Conservation (phyloP, 2,888 invertebrate genomes). For the Apamea crenata region DNA sequence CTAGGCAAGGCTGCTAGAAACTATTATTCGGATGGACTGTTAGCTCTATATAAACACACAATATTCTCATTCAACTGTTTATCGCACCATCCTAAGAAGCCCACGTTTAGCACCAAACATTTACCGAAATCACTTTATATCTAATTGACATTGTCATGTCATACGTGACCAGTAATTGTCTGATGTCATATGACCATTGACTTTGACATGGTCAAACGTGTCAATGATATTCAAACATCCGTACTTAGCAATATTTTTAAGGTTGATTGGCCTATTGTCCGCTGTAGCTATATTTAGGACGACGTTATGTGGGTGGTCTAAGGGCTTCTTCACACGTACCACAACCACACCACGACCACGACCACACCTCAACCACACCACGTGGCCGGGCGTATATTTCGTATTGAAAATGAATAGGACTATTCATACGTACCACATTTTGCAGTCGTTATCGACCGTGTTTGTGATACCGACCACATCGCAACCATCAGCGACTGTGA, state of each 20-base stretch:
- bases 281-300: conserved; percentile 6
- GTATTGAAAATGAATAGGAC: too few relatives aligned
- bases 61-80: background rate
- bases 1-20: too few relatives aligned
- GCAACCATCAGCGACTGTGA: too few relatives aligned
- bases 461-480: too few relatives aligned
- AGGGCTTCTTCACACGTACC: too few relatives aligned
- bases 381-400: too few relatives aligned
- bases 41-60: too few relatives aligned
- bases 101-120: conserved; percentile 13
- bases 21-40: too few relatives aligned
- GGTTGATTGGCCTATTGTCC: conserved; percentile 41
- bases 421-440: too few relatives aligned
- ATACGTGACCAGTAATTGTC: conserved; percentile 35
- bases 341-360: too few relatives aligned
- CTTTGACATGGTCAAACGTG: conserved; percentile 49
- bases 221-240: conserved; percentile 44
- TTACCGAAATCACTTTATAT: conserved; percentile 18
- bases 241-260: background rate
- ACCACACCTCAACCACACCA: too few relatives aligned
- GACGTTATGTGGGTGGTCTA: background rate
- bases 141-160: conserved; percentile 50
- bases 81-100: background rate
- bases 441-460: too few relatives aligned
- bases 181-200: conserved; percentile 56